Base-by-base conservation (phyloP, 2,113 vertebrate genomes). In the Podiceps cristatus region DNA sequence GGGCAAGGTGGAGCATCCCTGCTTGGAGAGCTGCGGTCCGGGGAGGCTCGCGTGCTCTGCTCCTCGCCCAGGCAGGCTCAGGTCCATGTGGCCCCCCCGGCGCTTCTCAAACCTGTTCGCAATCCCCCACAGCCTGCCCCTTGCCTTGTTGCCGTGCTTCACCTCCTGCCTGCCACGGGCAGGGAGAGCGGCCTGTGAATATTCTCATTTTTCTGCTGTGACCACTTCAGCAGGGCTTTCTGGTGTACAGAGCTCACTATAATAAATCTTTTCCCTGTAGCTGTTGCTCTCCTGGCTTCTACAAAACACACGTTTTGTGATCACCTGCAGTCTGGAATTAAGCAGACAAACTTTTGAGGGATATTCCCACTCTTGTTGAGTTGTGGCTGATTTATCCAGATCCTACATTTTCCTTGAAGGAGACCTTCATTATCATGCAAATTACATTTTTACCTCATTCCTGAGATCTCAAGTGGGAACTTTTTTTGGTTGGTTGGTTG, bases 201-300 rank as follows among this genome's bases (percentile, higher is more conserved):
- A 28, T 35, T 42, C 49, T 53, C 12, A 15, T 47, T 72, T 56
- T 50, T 10, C 35, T 28, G 13, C 58, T 11, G 19, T 3, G 13
- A n/a, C 23, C 29, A 18, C 59, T n/a, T 63, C 73, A 58, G 52
- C 79, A 19, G 47, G 42, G 13, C 37, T 60, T 59, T 69, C 64
- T 0, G 1, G n/a, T 15, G 8, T 9, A 40, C 35, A 42, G 59
- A 53, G 35, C 72, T 90, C 35, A n/a, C 50, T 1, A 0, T 5
- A 71, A 87, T 22, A 52, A 37, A 55, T 9, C 13, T 18, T 23
- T 31, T 37, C 50, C n/a, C n/a, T 84, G 56, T 31, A 11, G 23
- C 18, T 53, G 17, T 15, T 67, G 14, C 29, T 64, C 29, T 68
- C 18, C 52, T 8, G 0, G 44, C n/a, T 56, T 82, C 35, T 64